Conservation (phyloP, 2,113 vertebrate species). For the Pogona vitticeps region DNA sequence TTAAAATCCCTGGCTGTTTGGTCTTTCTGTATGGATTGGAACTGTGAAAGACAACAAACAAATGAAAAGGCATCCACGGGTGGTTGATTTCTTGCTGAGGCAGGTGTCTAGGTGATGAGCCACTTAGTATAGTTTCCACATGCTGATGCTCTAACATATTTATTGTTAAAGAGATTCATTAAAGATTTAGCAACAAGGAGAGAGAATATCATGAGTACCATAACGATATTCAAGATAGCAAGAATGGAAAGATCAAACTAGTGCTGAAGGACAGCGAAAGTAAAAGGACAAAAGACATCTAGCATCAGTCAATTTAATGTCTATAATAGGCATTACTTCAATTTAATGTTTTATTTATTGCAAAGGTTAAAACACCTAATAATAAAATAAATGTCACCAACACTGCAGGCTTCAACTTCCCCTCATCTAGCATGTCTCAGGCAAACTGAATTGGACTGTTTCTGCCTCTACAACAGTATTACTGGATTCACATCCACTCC, state of each 20-base stretch:
- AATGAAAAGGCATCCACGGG: conserved; percentile 44
- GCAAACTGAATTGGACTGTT: conserved; percentile 33
- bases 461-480: conserved; percentile 18
- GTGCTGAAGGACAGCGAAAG: conserved; percentile 15
- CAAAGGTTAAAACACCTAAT: background rate
- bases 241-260: conserved; percentile 41
- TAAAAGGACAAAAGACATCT: background rate
- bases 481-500: conserved; percentile 26
- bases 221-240: conserved; percentile 43
- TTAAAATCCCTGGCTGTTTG: conserved; percentile 41
- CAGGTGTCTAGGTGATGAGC: conserved; percentile 48
- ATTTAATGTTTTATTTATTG: conserved; percentile 17
- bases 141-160: conserved; percentile 47
- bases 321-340: background rate
- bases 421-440: background rate
- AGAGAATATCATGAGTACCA: conserved; percentile 31
- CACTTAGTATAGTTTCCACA: conserved; percentile 48
- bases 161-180: conserved; percentile 63
- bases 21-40: conserved; percentile 50
- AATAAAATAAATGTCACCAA: conserved; percentile 1
- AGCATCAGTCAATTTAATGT: conserved; percentile 13
- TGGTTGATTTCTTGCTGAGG: conserved; percentile 55
- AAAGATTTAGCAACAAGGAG: conserved; percentile 55
- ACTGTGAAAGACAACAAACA: conserved; percentile 56
- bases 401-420: background rate